phyloP scores from a whole-genome alignment of 2,113 vertebrate species.

The Geothlypis trichas region DNA sequence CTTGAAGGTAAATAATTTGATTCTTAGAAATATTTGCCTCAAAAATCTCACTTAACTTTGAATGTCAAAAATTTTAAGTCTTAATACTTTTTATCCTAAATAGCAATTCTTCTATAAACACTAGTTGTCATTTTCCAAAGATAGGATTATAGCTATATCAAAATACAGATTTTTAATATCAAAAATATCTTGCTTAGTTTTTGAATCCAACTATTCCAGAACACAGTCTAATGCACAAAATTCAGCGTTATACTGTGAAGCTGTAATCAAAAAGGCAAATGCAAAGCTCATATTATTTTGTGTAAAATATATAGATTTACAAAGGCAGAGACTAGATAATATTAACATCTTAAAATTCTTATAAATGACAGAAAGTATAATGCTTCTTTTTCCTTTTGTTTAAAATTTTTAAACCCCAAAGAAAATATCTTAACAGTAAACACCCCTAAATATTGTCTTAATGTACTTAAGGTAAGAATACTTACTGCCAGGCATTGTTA shows the following conservation, averaged over 20 bases:
- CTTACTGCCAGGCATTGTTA: constrained; percentile 64
- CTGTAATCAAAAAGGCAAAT: neutral
- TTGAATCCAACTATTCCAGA: neutral
- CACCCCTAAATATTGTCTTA: neutral
- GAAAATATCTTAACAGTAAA: neutral
- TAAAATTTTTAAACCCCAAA: neutral
- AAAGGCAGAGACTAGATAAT: neutral
- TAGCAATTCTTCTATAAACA: neutral
- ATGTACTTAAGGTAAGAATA: neutral
- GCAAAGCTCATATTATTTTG: neutral
- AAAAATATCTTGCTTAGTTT: neutral
- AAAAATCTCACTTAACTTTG: neutral
- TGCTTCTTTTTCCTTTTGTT: neutral
- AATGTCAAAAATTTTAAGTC: neutral
- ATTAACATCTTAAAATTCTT: neutral
- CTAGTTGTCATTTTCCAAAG: neutral
- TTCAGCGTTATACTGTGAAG: neutral
- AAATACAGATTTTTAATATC: neutral
- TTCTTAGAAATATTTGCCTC: neutral
- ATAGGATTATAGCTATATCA: accelerated
- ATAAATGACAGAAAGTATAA: neutral
- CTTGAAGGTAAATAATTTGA: neutral
- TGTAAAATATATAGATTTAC: neutral
- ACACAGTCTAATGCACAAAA: neutral
- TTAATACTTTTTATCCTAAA: neutral